These are phyloP conservation scores for Stigmatopora nigra DNA, from an alignment of 2,113 vertebrate species.

Conservation along the genomic window DNA sequence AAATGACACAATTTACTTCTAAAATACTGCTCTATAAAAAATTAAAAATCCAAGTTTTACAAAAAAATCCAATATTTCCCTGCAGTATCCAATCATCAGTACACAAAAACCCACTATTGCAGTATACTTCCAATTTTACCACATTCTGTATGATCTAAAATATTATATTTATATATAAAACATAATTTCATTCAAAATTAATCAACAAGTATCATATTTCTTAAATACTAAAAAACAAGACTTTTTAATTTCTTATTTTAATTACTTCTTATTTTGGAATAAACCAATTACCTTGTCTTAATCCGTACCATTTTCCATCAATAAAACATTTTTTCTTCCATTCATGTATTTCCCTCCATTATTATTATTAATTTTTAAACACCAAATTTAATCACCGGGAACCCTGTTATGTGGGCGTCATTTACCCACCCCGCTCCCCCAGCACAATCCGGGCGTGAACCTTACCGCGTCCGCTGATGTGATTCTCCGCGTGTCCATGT, in stretches of 20 bases:
- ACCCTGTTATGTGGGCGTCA: constrained; percentile 31
- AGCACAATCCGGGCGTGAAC: not conserved
- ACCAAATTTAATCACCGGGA: not conserved
- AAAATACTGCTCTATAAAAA: no score
- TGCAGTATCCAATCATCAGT: no score
- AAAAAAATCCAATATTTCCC: no score
- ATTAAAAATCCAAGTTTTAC: no score
- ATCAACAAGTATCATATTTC: no score
- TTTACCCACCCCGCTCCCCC: constrained; percentile 10
- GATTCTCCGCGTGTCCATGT: constrained; percentile 76
- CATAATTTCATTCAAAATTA: no score
- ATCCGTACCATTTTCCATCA: not conserved
- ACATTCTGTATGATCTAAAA: no score
- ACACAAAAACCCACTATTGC: no score
- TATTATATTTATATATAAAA: no score
- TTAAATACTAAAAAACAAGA: not conserved
- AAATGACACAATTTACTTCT: no score
- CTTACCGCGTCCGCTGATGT: constrained; percentile 79
- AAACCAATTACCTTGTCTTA: not conserved
- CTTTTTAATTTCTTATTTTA: not conserved
- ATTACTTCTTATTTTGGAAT: no score
- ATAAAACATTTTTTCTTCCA: not conserved
- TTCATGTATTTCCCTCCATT: not conserved
- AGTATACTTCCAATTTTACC: no score
- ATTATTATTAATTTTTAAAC: not conserved